These are phyloP conservation scores for Pygmarrhopalites habei DNA, from an alignment of 1,140 invertebrate species.

Conservation along the genomic window DNA sequence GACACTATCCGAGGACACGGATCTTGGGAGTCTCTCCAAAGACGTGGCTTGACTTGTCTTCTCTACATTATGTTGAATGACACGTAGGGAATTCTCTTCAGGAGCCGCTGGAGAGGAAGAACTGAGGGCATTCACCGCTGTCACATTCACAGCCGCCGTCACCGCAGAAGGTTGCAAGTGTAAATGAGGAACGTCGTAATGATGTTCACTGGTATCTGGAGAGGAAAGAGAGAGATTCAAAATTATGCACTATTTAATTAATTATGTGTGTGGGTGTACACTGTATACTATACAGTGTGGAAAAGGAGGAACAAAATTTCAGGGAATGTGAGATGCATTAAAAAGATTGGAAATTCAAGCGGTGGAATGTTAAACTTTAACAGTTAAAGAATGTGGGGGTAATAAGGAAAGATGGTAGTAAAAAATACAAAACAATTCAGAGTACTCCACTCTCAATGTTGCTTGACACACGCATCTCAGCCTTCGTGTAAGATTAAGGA, in stretches of 20 bases:
- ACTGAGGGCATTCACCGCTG: conserved; percentile 12
- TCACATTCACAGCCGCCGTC: conserved; percentile 14
- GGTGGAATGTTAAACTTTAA: no score
- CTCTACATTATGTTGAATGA: conserved; percentile 18
- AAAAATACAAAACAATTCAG: conserved; percentile 1
- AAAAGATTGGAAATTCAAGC: no score
- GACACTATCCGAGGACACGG: conserved; percentile 59
- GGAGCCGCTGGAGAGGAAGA: not conserved
- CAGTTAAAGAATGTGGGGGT: no score
- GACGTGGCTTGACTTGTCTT: conserved; percentile 41
- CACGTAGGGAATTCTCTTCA: conserved; percentile 15
- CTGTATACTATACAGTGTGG: no score
- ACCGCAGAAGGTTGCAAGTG: conserved; percentile 23
- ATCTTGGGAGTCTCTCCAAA: conserved; percentile 59
- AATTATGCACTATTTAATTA: not conserved
- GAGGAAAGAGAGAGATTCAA: conserved; percentile 1
- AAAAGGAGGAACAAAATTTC: no score
- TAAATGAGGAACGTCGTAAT: conserved; percentile 76
- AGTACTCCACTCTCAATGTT: no score
- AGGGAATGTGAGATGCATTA: no score
- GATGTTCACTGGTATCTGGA: conserved; percentile 57
- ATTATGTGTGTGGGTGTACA: no score
- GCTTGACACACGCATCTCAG: no score
- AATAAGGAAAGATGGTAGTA: not conserved
- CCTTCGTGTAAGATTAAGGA: no score